Percentiles rank a stretch among this genome's conserved stretches.
These are phyloP conservation scores for Lycopodina hypogea DNA, from an alignment of 37 sponge, comb jelly and placozoan species.

Conservation along the genomic window DNA sequence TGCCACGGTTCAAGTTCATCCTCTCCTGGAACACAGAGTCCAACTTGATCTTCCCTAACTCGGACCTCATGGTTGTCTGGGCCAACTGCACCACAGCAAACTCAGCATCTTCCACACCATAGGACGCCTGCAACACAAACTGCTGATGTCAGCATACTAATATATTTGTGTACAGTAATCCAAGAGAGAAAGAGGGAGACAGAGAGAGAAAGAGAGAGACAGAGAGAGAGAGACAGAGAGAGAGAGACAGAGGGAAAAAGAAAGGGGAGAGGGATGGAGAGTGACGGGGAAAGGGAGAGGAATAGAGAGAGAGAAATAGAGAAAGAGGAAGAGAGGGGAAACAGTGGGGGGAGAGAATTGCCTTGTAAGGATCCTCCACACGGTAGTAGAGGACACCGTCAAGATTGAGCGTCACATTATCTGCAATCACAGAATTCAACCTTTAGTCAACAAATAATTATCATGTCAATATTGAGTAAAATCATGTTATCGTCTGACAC, in stretches of 20 bases:
- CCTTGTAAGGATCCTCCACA: constrained; percentile 84
- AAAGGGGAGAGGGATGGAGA: too few species aligned
- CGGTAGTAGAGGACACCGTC: constrained; percentile 95
- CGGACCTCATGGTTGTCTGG: constrained; percentile 99
- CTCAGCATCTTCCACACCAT: constrained; percentile 95
- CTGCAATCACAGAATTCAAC: constrained; percentile 21
- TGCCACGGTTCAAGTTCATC: constrained; percentile 73
- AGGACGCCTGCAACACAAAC: constrained; percentile 67
- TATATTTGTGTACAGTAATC: background rate
- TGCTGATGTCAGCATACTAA: background rate
- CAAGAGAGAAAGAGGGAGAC: too few species aligned
- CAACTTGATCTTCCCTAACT: constrained; percentile 91
- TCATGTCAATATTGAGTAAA: background rate
- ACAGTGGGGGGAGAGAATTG: background rate
- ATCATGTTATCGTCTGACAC: too few species aligned
- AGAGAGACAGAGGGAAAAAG: too few species aligned
- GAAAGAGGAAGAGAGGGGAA: background rate
- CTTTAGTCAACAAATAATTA: background rate
- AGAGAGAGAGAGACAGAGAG: too few species aligned
- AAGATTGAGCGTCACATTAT: constrained; percentile 94
- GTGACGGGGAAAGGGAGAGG: too few species aligned
- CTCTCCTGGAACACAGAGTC: constrained; percentile 97
- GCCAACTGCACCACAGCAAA: constrained; percentile 95
- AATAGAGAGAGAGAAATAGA: too few species aligned
- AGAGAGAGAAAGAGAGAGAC: too few species aligned